phyloP scores from a whole-genome alignment of 2,888 invertebrate species.

The Acrobasis consociella region DNA sequence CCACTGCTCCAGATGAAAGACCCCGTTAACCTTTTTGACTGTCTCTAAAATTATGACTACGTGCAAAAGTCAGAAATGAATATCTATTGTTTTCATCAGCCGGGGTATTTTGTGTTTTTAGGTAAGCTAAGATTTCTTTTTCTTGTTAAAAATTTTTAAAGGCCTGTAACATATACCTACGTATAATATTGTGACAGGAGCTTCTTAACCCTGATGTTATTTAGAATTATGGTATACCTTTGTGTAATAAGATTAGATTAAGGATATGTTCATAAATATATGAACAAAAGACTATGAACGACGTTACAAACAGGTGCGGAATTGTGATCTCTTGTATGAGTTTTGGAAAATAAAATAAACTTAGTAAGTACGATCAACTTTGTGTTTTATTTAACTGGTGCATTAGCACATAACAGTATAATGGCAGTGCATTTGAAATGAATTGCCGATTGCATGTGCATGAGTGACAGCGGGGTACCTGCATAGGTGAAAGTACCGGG shows the following conservation, averaged over 20 bases:
- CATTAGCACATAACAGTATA: constrained; percentile 11
- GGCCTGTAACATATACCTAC: neutral
- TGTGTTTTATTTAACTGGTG: constrained; percentile 24
- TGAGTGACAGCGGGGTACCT: constrained; percentile 61
- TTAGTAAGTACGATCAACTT: constrained; percentile 26
- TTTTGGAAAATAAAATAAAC: constrained; percentile 29
- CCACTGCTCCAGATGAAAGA: too few relatives aligned
- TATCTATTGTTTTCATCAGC: too few relatives aligned
- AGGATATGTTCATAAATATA: neutral
- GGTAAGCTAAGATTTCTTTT: too few relatives aligned
- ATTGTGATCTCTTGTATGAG: constrained; percentile 33
- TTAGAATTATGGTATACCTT: constrained; percentile 1
- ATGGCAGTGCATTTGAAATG: constrained; percentile 42
- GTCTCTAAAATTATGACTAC: too few relatives aligned
- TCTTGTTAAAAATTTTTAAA: neutral
- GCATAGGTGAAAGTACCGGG: constrained; percentile 74
- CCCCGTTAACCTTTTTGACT: too few relatives aligned
- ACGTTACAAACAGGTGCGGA: constrained; percentile 17
- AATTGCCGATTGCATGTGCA: constrained; percentile 58
- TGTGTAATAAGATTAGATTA: constrained; percentile 6
- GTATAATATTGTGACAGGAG: neutral
- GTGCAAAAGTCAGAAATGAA: too few relatives aligned
- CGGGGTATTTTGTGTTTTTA: too few relatives aligned
- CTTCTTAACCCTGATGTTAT: neutral
- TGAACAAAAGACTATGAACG: constrained; percentile 1